Base-by-base conservation (phyloP, 2,888 invertebrate species). In the Seira ritae region DNA sequence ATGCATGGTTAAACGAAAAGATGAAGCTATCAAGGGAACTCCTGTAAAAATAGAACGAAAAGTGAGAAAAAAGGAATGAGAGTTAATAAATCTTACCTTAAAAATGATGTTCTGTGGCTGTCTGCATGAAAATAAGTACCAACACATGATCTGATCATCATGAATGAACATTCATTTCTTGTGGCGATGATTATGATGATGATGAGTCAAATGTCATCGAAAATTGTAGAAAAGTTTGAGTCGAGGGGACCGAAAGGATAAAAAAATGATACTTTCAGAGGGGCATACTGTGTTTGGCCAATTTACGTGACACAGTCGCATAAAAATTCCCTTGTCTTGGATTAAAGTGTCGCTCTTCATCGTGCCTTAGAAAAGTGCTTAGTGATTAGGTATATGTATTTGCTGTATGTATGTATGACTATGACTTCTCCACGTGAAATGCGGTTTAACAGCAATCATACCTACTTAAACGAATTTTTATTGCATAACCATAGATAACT, bases 121-220 rank as follows among this genome's bases (percentile, higher is more conserved):
- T 31, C 42, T 67, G 23, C 67, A 50, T 8, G 65, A 19, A 75
- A 12, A 37, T 17, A 73, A 65, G 42, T 62, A 65, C 37, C 24
- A 1, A 37, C 19, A 8, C 62, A 65, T 12, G 17, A 31, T 31
- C 8, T 31, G 31, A 31, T 31, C 31, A 31, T 71, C 50, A 6
- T 50, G 22, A 0, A 8, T 55, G 17, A 8, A 42, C 12, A 42
- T 55, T 55, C 55, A 15, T 12, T 55, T 55, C 12, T 55, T 62
- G 17, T 42, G 19, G 65, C n/a, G 23, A 46, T 12, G n/a, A 65
- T 65, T 20, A 65, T 42, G 42, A 42, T 69, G 17, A 65, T 23
- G 62, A 50, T 67, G 62, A 80, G 80, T 80, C 80, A 80, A 80
- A 80, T 80, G 80, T 80, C 80, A 80, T 69, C 68, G 68, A 69